Evolutionary conservation across 2,113 vertebrate species (phyloP).

Genomic region (Pseudolaguvia tuberculata): DNA sequence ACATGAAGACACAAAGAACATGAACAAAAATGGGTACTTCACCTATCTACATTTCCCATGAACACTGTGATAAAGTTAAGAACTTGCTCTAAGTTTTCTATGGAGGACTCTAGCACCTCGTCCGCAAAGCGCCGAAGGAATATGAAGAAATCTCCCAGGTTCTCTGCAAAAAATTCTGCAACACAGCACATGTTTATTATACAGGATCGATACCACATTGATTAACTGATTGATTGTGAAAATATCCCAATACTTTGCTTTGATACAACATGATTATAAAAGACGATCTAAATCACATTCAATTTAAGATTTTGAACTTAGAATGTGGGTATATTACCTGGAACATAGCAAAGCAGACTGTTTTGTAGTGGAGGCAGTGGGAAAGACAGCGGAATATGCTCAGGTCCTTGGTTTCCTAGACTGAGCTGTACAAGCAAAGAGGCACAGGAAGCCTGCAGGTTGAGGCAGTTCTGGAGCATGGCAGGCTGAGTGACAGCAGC

Average conservation of each 20-base stretch:
- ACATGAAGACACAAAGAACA: background rate
- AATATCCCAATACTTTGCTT: background rate
- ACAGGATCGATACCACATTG: too few relatives aligned
- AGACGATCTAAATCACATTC: background rate
- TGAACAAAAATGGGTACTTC: conserved; percentile 2
- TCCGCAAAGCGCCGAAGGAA: conserved; percentile 94
- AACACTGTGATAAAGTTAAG: conserved; percentile 92
- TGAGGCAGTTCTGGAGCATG: conserved; percentile 93
- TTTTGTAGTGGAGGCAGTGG: conserved; percentile 76
- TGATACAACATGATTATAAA: background rate
- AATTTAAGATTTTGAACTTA: background rate
- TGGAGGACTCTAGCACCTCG: conserved; percentile 85
- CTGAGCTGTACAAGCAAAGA: conserved; percentile 88
- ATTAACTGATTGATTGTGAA: too few relatives aligned
- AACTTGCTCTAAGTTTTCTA: conserved; percentile 84
- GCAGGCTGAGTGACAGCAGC: conserved; percentile 85
- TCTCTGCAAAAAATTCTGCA: conserved; percentile 95
- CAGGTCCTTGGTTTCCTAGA: conserved; percentile 77
- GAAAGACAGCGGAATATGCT: conserved; percentile 78
- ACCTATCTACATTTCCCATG: conserved; percentile 94
- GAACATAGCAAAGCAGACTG: conserved; percentile 80
- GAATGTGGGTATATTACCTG: conserved; percentile 73
- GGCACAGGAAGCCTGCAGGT: conserved; percentile 89
- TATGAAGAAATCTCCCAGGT: conserved; percentile 94
- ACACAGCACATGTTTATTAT: background rate